Evolutionary conservation across 2,113 vertebrate genomes (phyloP).

Genomic region (Tenrec ecaudatus): DNA sequence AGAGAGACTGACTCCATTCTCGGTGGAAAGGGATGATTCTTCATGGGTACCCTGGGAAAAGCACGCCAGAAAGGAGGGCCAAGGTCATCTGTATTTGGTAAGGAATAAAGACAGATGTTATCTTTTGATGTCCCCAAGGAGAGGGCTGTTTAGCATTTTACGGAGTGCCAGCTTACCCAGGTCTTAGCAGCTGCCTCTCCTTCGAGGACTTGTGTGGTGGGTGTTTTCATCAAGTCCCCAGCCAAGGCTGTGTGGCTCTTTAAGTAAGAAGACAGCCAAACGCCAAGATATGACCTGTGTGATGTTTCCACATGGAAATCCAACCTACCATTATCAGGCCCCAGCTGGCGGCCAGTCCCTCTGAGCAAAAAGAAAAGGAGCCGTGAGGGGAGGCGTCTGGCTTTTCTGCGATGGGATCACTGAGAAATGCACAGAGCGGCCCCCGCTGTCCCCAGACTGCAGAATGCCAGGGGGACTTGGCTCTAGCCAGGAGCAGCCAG

Average conservation of each 20-base stretch:
- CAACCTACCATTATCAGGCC: not conserved
- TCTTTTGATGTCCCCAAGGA: not conserved
- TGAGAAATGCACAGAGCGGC: not conserved
- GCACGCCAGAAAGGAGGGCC: not conserved
- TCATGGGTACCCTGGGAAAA: not conserved
- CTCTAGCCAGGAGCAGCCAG: not conserved
- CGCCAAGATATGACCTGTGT: not conserved
- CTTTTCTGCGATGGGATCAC: not conserved
- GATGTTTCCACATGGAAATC: not conserved
- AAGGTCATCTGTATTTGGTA: not conserved
- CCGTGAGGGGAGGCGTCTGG: not conserved
- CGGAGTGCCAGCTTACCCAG: not conserved
- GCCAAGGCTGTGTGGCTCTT: not conserved
- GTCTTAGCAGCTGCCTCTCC: not conserved
- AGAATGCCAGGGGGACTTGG: not conserved
- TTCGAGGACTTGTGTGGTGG: not conserved
- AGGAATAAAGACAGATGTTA: conserved; percentile 1
- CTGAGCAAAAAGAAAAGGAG: not conserved
- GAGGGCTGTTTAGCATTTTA: not conserved
- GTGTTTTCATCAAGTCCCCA: not conserved
- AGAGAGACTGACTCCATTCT: not conserved
- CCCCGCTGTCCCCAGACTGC: not conserved
- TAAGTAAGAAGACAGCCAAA: not conserved
- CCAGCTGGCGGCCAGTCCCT: not conserved
- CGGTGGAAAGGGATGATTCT: not conserved